These are phyloP conservation scores for Drosophila arawakana DNA, from an alignment of 1,140 invertebrate species.

Conservation along the genomic window DNA sequence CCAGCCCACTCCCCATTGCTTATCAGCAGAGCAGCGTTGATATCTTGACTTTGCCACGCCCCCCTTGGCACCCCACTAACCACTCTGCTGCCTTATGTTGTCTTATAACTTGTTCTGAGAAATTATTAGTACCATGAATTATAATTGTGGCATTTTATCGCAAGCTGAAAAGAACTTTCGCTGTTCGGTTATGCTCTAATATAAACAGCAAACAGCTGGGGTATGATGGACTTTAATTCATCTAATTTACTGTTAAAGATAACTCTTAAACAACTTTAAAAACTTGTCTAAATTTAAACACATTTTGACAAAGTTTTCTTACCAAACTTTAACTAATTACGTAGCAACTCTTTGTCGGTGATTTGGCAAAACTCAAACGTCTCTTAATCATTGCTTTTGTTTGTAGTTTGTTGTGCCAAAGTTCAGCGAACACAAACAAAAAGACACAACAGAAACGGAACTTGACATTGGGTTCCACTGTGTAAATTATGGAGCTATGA, in stretches of 20 bases:
- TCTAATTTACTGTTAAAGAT: neutral
- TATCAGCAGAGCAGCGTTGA: constrained; percentile 43
- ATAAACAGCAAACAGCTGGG: neutral
- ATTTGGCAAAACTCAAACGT: neutral
- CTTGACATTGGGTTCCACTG: constrained; percentile 24
- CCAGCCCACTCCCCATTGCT: constrained; percentile 7
- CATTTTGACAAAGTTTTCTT: too few species aligned
- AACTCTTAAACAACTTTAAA: neutral
- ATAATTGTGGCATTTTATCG: constrained; percentile 60
- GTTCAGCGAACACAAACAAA: constrained; percentile 29
- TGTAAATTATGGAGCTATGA: constrained; percentile 39
- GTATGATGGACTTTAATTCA: neutral
- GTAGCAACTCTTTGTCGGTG: neutral
- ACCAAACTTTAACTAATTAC: neutral
- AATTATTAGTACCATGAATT: constrained; percentile 70
- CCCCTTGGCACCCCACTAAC: neutral
- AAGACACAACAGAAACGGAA: constrained; percentile 17
- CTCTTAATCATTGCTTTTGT: neutral
- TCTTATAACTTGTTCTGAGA: constrained; percentile 45
- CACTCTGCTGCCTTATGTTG: constrained; percentile 21
- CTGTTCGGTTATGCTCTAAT: neutral
- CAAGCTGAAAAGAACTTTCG: constrained; percentile 26
- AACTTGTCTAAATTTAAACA: neutral
- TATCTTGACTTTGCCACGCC: constrained; percentile 22
- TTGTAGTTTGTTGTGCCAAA: constrained; percentile 24